Conservation (phyloP, 2,797 vertebrate genomes). For the Syngnathus rostellatus region DNA sequence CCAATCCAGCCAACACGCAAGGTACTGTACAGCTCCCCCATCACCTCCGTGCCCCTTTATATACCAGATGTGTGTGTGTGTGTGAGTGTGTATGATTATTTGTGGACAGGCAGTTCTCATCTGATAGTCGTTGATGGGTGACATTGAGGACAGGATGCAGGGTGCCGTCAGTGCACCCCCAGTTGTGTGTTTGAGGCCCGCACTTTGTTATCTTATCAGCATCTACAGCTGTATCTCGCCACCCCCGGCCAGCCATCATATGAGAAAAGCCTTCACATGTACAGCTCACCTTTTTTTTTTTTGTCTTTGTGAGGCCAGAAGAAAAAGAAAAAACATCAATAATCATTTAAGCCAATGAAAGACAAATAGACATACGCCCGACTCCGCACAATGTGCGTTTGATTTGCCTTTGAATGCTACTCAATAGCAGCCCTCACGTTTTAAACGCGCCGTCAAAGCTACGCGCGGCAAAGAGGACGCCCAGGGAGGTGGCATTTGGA, state of each 20-base stretch:
- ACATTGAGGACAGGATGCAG: slow-evolving; percentile 46
- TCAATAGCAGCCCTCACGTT: slow-evolving; percentile 29
- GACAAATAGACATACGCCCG: slow-evolving; percentile 36
- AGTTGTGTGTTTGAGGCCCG: slow-evolving; percentile 51
- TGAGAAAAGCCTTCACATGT: slow-evolving; percentile 59
- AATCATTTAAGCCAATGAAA: slow-evolving; percentile 49
- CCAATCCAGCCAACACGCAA: slow-evolving; percentile 79
- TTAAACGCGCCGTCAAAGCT: slow-evolving; percentile 54
- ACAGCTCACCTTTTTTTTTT: slow-evolving; percentile 51
- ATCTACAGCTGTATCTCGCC: slow-evolving; percentile 57
- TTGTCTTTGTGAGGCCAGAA: slow-evolving; percentile 28
- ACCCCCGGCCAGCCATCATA: slow-evolving; percentile 45
- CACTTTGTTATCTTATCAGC: slow-evolving; percentile 60
- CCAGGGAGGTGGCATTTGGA: slow-evolving; percentile 72
- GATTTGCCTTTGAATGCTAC: slow-evolving; percentile 23
- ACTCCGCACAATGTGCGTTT: slow-evolving; percentile 17
- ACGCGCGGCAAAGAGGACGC: slow-evolving; percentile 46
- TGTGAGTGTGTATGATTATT: slow-evolving; percentile 5
- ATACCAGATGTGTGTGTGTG: slow-evolving; percentile 20
- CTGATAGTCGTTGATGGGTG: slow-evolving; percentile 63
- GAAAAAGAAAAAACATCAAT: slow-evolving; percentile 49
- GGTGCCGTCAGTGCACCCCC: slow-evolving; percentile 47
- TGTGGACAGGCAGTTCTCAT: slow-evolving; percentile 54
- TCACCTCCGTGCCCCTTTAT: slow-evolving; percentile 45
- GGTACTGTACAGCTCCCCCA: slow-evolving; percentile 86